Evolutionary conservation across 2,113 vertebrate genomes (phyloP).

Genomic region (Gulo gulo): DNA sequence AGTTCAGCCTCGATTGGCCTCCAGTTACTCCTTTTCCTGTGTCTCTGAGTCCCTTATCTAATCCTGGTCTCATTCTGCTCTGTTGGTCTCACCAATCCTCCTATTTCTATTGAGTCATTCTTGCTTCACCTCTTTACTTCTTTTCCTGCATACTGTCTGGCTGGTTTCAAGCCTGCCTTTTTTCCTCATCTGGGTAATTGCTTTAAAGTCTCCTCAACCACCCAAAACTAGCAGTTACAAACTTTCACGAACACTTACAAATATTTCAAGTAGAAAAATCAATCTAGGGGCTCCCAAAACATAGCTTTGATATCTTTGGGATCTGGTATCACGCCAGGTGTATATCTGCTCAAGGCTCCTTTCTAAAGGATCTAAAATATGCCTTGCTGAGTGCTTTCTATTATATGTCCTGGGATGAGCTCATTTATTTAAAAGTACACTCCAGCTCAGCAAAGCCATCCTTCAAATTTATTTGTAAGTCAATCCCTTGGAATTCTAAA

Average conservation of each 20-base stretch:
- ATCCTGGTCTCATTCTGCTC: neutral
- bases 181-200: neutral
- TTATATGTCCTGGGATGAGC: neutral
- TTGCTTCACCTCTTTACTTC: neutral
- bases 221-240: neutral
- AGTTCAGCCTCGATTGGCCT: neutral
- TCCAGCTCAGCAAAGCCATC: neutral
- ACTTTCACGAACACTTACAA: neutral
- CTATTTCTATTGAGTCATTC: neutral
- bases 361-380: constrained; percentile 4
- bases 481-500: neutral
- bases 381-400: neutral
- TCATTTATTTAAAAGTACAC: neutral
- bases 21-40: neutral
- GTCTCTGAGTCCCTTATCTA: neutral
- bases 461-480: neutral
- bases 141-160: neutral
- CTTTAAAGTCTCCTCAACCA: neutral
- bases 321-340: neutral
- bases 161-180: neutral
- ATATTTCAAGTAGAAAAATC: neutral
- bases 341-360: neutral
- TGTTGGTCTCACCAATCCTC: neutral
- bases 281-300: neutral
- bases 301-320: neutral